Conservation (phyloP, 2,113 vertebrate species). For the Rhinichthys klamathensis region DNA sequence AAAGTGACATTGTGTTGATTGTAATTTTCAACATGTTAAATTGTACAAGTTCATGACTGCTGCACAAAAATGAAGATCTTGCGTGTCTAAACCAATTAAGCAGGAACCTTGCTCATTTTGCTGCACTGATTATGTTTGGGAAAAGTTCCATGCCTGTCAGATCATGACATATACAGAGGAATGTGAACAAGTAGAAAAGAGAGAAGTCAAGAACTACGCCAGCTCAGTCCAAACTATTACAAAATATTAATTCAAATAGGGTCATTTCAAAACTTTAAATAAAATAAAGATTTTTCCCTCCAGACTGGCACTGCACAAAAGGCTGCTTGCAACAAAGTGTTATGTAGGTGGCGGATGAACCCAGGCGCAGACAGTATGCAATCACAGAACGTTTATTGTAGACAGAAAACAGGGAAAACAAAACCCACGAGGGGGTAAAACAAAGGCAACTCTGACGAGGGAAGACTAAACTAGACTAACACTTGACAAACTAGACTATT, state of each 20-base stretch:
- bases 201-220: background rate
- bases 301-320: background rate
- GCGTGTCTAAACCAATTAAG: conserved; percentile 4
- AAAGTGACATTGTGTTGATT: background rate
- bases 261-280: background rate
- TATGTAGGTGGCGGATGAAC: too few species aligned
- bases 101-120: background rate
- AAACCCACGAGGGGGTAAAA: too few species aligned
- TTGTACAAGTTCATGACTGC: background rate
- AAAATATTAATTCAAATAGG: background rate
- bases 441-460: too few species aligned
- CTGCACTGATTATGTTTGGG: conserved; percentile 31
- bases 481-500: too few species aligned
- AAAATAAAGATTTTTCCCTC: background rate
- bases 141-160: conserved; percentile 14
- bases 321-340: background rate
- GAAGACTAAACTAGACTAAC: too few species aligned
- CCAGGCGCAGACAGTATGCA: too few species aligned
- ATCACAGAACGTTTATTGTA: too few species aligned
- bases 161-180: background rate
- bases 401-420: too few species aligned
- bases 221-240: background rate
- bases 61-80: background rate
- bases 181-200: background rate
- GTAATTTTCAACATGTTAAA: background rate